Evolutionary conservation across 2,113 vertebrate species (phyloP).

Genomic region (Psilopogon haemacephalus): DNA sequence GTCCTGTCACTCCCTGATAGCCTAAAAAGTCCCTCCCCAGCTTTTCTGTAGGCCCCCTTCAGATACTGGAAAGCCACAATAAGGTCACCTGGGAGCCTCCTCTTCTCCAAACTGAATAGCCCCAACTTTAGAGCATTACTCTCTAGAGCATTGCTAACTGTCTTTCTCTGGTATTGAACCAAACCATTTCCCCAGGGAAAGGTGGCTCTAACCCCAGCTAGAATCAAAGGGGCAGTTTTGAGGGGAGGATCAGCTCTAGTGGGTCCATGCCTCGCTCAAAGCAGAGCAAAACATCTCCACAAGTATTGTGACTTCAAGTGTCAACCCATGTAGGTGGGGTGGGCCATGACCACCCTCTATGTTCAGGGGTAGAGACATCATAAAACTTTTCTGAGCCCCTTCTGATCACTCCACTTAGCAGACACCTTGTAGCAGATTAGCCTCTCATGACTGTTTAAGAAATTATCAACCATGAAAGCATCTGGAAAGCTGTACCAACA

Average conservation of each 20-base stretch:
- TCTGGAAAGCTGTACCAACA: constrained; percentile 16
- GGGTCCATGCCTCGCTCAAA: background rate
- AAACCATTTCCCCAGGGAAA: background rate
- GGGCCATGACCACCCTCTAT: background rate
- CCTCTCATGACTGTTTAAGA: background rate
- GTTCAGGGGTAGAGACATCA: background rate
- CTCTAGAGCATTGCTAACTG: accelerated
- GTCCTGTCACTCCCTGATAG: no score
- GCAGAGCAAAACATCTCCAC: background rate
- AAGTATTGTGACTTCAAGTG: background rate
- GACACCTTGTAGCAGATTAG: background rate
- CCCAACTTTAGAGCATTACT: no score
- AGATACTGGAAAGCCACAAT: no score
- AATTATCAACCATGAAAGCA: background rate
- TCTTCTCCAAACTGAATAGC: no score
- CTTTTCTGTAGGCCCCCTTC: no score
- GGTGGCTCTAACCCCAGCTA: background rate
- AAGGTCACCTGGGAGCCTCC: no score
- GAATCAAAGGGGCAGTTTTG: background rate
- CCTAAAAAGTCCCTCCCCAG: no score
- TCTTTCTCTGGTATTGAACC: background rate
- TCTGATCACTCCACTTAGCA: background rate
- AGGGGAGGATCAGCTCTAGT: background rate
- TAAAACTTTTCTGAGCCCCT: background rate
- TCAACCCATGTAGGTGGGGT: accelerated